A percentile compares a stretch with the other conserved stretches of the same genome.
phyloP scores from a whole-genome alignment of 2,888 invertebrate species.

The Pristionchus mayeri region DNA sequence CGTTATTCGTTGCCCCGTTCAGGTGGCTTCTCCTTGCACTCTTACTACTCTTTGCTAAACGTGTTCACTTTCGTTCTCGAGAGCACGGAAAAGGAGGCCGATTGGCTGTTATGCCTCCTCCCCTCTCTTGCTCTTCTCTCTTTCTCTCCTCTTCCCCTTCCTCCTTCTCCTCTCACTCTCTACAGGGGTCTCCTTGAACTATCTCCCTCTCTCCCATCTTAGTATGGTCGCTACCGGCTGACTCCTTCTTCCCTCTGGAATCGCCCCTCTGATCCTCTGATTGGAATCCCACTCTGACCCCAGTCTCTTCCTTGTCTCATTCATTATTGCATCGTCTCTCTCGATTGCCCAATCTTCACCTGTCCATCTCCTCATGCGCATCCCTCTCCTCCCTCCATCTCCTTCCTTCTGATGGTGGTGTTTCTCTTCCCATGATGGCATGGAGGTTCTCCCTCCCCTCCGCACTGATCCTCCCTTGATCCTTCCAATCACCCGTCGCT shows the following conservation, averaged over 20 bases:
- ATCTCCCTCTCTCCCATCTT: conserved; percentile 16
- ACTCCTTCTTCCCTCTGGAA: conserved; percentile 10
- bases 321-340: conserved; percentile 14
- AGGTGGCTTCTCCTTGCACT: conserved; percentile 4
- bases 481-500: conserved; percentile 6
- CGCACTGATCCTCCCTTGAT: conserved; percentile 18
- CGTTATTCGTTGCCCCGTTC: background rate
- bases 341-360: conserved; percentile 14
- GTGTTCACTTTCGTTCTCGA: conserved; percentile 35
- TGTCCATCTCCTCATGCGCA: background rate
- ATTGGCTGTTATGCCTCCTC: conserved; percentile 39
- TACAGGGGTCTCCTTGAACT: conserved; percentile 35
- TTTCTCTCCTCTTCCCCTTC: background rate
- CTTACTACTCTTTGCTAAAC: conserved; percentile 28
- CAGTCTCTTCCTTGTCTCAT: background rate
- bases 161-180: conserved; percentile 22
- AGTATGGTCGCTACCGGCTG: conserved; percentile 37
- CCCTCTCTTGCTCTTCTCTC: background rate
- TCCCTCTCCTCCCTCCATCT: background rate
- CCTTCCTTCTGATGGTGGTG: background rate
- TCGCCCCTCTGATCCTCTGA: background rate
- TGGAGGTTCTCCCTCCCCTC: background rate
- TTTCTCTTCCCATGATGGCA: background rate
- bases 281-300: background rate
- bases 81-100: conserved; percentile 42